Conservation (phyloP, 2,797 vertebrate genomes). For the Danio choprae region DNA sequence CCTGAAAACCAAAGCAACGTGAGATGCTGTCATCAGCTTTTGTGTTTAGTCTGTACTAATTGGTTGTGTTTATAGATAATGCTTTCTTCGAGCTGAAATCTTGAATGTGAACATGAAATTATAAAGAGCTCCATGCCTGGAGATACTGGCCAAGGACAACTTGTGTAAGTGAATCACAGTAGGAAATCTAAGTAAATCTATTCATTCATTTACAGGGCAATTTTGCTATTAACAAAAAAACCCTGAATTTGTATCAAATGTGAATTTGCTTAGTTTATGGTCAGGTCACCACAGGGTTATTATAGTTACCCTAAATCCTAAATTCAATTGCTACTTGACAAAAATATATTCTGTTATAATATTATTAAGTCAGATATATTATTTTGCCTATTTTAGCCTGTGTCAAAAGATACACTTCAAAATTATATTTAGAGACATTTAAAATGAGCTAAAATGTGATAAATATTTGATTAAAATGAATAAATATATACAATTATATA, state of each 20-base stretch:
- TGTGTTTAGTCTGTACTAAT: slow-evolving; percentile 77
- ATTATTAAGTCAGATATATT: no score
- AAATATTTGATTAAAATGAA: no score
- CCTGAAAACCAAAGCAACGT: slow-evolving; percentile 50
- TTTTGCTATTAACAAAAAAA: background rate
- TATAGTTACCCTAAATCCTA: no score
- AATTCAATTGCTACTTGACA: no score
- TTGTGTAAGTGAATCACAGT: background rate
- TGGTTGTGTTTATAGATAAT: slow-evolving; percentile 70
- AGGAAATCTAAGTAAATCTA: background rate
- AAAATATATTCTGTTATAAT: no score
- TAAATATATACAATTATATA: no score
- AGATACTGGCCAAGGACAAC: background rate
- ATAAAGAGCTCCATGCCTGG: slow-evolving; percentile 10
- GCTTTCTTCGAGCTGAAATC: slow-evolving; percentile 7
- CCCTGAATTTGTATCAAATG: background rate
- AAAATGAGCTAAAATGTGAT: no score
- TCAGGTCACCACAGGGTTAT: no score
- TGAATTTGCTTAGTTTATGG: background rate
- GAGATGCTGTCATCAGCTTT: slow-evolving; percentile 64
- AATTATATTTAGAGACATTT: no score
- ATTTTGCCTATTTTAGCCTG: no score
- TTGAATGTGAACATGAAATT: slow-evolving; percentile 22
- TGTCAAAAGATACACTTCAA: no score
- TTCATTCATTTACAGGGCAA: no score